phyloP scores from a whole-genome alignment of 35 echinoderm and acorn worm genomes.

The Apostichopus parvimensis region DNA sequence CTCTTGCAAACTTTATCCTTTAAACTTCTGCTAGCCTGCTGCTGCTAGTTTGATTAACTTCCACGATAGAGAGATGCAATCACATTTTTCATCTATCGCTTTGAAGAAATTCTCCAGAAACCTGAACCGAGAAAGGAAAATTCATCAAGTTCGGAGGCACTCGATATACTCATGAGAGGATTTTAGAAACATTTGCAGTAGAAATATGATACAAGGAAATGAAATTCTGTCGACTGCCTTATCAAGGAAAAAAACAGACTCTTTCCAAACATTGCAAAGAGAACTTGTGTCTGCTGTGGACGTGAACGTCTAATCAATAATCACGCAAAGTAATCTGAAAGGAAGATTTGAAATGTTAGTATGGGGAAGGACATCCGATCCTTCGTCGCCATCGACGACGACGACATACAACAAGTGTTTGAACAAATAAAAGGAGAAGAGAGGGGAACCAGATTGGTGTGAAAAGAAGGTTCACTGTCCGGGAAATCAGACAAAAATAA shows the following conservation, averaged over 20 bases:
- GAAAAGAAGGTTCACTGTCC: too few species aligned
- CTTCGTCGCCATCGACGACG: not conserved
- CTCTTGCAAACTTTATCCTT: too few species aligned
- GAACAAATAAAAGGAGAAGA: too few species aligned
- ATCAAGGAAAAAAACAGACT: conserved; percentile 12
- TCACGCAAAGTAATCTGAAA: conserved; percentile 21
- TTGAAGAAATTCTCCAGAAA: not conserved
- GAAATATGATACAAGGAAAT: conserved; percentile 8
- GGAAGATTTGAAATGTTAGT: conserved; percentile 19
- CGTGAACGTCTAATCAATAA: conserved; percentile 40
- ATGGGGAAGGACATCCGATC: conserved; percentile 12
- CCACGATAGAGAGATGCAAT: not conserved
- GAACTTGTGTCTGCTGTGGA: conserved; percentile 27
- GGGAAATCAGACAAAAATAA: too few species aligned
- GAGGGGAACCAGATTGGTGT: too few species aligned
- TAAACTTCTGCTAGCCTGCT: too few species aligned
- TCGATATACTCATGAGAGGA: conserved; percentile 6
- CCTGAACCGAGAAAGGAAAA: not conserved
- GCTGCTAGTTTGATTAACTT: not conserved
- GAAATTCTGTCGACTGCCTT: conserved; percentile 8
- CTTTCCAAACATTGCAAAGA: conserved; percentile 5
- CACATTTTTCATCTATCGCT: not conserved
- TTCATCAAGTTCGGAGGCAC: conserved; percentile 35
- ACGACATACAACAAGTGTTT: conserved; percentile 33
- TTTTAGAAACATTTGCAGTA: conserved; percentile 28